These are phyloP conservation scores for Leptopilina boulardi DNA, from an alignment of 1,140 invertebrate genomes.

Conservation along the genomic window DNA sequence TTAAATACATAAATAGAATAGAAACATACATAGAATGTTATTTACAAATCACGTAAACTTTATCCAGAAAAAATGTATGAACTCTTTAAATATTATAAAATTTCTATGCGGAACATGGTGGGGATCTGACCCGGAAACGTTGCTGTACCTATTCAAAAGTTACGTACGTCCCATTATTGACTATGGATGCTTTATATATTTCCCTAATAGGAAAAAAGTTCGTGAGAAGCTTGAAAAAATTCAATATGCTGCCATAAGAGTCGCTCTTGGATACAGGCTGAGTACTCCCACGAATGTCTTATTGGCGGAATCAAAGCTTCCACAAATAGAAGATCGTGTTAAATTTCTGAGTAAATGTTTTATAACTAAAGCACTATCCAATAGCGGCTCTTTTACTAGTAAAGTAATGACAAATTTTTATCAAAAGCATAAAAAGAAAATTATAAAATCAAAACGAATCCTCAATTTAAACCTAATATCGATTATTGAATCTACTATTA, in stretches of 20 bases:
- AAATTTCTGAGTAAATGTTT: neutral
- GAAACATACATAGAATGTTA: conserved; percentile 19
- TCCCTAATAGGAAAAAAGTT: neutral
- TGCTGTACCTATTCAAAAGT: neutral
- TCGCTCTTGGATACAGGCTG: conserved; percentile 6
- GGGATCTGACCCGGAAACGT: neutral
- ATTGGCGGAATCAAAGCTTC: conserved; percentile 28
- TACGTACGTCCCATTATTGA: conserved; percentile 33
- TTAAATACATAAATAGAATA: no score
- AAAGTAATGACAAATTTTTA: neutral
- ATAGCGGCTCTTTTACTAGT: neutral
- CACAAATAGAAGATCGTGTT: neutral
- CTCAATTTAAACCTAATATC: no score
- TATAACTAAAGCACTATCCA: no score
- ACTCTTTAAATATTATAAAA: conserved; percentile 33
- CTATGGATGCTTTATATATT: conserved; percentile 31
- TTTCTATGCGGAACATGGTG: conserved; percentile 36
- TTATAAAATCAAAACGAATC: no score
- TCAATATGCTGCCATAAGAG: neutral
- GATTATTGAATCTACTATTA: no score
- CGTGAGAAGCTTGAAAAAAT: conserved; percentile 22
- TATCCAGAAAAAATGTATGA: neutral
- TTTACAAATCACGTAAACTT: conserved; percentile 1
- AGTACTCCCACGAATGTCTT: conserved; percentile 31
- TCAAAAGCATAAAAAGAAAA: no score